phyloP scores from a whole-genome alignment of 2,113 vertebrate genomes.

The Pardalotus punctatus region DNA sequence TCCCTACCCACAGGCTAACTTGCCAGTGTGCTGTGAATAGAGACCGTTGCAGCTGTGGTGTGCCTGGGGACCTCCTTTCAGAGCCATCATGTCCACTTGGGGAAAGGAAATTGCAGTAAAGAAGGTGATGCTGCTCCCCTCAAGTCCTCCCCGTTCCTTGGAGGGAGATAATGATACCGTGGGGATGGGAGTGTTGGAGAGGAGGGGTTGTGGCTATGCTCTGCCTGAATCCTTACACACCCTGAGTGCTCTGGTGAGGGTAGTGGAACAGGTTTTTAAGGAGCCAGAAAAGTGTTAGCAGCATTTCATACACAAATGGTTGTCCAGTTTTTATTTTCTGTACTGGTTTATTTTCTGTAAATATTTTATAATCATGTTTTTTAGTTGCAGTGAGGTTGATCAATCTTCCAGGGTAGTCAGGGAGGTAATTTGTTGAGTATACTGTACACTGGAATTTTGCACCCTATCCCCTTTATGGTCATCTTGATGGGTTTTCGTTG shows the following conservation, averaged over 20 bases:
- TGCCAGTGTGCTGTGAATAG: not conserved
- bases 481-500: slow-evolving; percentile 13
- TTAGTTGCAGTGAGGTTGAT: slow-evolving; percentile 59
- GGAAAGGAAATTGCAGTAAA: not conserved
- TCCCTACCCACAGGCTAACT: slow-evolving; percentile 24
- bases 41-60: not conserved
- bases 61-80: not conserved
- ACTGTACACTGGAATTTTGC: slow-evolving; percentile 49
- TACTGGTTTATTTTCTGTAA: slow-evolving; percentile 47
- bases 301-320: slow-evolving; percentile 25
- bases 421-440: not conserved
- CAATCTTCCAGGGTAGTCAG: slow-evolving; percentile 41
- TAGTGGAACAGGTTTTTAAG: slow-evolving; percentile 10
- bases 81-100: not conserved
- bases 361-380: slow-evolving; percentile 66
- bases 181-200: not conserved
- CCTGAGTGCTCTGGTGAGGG: slow-evolving; percentile 1
- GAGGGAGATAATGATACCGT: not conserved
- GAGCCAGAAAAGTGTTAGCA: not conserved
- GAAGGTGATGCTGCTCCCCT: not conserved
- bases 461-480: not conserved
- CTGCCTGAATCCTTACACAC: not conserved
- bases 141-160: not conserved
- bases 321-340: slow-evolving; percentile 40
- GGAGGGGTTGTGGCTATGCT: not conserved